Base-by-base conservation (phyloP, 2,888 invertebrate species). In the Tryphoninae sp. region DNA sequence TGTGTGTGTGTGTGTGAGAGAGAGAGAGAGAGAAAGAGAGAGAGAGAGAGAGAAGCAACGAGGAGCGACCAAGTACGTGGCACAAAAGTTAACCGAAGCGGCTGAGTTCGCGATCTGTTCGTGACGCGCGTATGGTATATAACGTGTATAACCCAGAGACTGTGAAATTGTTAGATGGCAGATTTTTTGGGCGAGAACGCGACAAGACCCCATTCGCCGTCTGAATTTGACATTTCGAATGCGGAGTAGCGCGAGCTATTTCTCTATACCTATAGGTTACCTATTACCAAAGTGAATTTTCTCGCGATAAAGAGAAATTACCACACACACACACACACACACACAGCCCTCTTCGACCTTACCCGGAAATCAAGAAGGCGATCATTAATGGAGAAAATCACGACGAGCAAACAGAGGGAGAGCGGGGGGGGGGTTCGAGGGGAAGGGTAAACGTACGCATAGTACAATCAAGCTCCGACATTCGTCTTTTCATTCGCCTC, bases 371-470 rank as follows among this genome's bases (percentile, higher is more conserved):
- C 22, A 45, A 6, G 53, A 13, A 3, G 64, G 22, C 16, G 53
- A 73, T 73, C 72, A 58, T 81, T 80, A 72, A 76, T 72, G 76
- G 76, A 76, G 71, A 77, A 68, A 81, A 77, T 77, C 62, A 67
- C 68, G 55, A 68, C 55, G 80, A 77, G 77, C 72, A 81, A 81
- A 72, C 55, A 62, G 26, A 64, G 75, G 40, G 61, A n/a, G 40
- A 62, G 59, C 2, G 40, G 13, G 11, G 42, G 42, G 51, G 23
- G 19, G 58, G 45, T 19, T n/a, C n/a, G n/a, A 33, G 58, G 77
- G 61, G 55, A 19, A 49, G 58, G 73, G 23, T 11, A 42, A 75
- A 13, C 45, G 74, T 67, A 80, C 58, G 67, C 49, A 67, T 68
- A 49, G 67, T 72, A 73, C 76, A 80, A 80, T 80, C 72, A 72